These are phyloP conservation scores for Tragelaphus scriptus DNA, from an alignment of 2,113 vertebrate genomes.

Conservation along the genomic window DNA sequence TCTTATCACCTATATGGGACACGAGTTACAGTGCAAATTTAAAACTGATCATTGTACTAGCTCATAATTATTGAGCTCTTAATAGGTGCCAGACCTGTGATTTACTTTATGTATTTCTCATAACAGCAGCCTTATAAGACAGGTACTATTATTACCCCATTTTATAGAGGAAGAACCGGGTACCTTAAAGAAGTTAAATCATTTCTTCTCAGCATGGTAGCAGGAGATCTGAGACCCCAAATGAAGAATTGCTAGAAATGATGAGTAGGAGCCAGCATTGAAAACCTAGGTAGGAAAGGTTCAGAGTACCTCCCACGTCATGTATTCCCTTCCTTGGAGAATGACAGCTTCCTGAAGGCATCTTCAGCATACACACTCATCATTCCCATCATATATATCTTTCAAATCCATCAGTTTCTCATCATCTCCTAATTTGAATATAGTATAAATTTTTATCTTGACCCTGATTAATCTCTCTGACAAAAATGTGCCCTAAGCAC, in stretches of 20 bases:
- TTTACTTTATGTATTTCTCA: background rate
- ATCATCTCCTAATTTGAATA: background rate
- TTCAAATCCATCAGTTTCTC: background rate
- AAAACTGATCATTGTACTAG: background rate
- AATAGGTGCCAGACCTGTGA: background rate
- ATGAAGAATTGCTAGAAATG: background rate
- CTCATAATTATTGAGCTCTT: background rate
- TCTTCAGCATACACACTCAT: background rate
- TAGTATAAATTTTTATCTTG: background rate
- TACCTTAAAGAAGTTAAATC: background rate
- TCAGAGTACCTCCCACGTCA: background rate
- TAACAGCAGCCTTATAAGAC: background rate
- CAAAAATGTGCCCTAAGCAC: background rate
- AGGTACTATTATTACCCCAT: background rate
- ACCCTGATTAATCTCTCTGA: background rate
- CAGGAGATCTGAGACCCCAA: background rate
- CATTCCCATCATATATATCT: background rate
- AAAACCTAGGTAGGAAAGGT: background rate
- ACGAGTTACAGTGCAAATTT: background rate
- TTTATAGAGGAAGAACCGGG: background rate
- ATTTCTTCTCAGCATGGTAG: background rate
- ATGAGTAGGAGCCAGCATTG: background rate
- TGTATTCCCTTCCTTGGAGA: background rate
- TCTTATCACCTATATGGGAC: background rate
- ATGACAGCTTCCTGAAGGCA: background rate